Conservation (phyloP, 2,888 invertebrate species). For the Tribolium freemani region DNA sequence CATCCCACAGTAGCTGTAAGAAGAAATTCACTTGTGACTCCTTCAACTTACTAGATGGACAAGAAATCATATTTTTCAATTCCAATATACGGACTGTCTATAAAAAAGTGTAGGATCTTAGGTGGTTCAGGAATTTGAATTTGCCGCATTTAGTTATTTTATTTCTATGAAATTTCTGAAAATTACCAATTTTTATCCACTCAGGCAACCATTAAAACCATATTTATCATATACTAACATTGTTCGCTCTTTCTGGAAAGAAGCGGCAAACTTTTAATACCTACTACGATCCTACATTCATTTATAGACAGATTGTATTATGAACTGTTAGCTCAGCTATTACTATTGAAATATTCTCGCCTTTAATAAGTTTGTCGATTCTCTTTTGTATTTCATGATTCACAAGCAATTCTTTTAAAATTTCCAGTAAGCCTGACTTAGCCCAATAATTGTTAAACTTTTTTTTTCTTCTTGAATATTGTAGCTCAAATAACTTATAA, state of each 20-base stretch:
- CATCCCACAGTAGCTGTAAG: conserved; percentile 35
- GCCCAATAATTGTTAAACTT: conserved; percentile 24
- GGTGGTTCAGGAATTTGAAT: too few species aligned
- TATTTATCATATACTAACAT: too few species aligned
- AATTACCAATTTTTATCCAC: too few species aligned
- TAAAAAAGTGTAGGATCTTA: too few species aligned
- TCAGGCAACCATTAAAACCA: too few species aligned
- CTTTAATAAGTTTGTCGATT: conserved; percentile 22
- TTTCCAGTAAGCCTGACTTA: conserved; percentile 24
- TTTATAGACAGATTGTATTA: too few species aligned
- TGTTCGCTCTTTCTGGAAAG: too few species aligned
- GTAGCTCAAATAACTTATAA: conserved; percentile 31
- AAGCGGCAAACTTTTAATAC: too few species aligned
- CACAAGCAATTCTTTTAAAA: conserved; percentile 22
- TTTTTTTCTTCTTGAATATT: conserved; percentile 22
- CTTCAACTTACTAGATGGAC: conserved; percentile 15
- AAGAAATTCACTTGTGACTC: conserved; percentile 30
- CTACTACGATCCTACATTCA: too few species aligned
- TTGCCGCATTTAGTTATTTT: too few species aligned
- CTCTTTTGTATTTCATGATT: conserved; percentile 23
- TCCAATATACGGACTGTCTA: too few species aligned
- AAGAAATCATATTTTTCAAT: conserved; percentile 31
- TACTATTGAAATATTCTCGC: conserved; percentile 25
- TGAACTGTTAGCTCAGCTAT: conserved; percentile 17
- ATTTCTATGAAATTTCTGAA: too few species aligned